These are phyloP conservation scores for Drosophila borborema DNA, from an alignment of 2,888 invertebrate species.

Conservation along the genomic window DNA sequence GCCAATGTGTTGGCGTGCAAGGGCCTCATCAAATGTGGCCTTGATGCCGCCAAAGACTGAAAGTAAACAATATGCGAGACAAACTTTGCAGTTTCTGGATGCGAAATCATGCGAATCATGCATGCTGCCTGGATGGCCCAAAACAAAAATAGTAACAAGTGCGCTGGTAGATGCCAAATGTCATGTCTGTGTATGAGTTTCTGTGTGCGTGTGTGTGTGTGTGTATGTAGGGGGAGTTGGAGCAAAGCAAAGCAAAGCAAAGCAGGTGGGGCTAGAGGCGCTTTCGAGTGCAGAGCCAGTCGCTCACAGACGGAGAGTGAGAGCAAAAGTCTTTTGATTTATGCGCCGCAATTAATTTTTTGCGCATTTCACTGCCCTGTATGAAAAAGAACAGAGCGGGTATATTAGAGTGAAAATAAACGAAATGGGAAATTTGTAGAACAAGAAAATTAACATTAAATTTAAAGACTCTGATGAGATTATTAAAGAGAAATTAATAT, in stretches of 20 bases:
- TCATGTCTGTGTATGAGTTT: constrained; percentile 9
- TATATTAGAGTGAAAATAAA: constrained; percentile 1
- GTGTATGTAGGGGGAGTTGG: constrained; percentile 8
- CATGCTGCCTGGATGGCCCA: constrained; percentile 22
- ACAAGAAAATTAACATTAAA: not conserved
- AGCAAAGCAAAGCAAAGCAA: not conserved
- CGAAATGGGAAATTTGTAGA: not conserved
- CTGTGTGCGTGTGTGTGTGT: constrained; percentile 1
- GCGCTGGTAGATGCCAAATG: constrained; percentile 22
- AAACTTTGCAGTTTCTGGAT: constrained; percentile 20
- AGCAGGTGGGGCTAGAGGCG: not conserved
- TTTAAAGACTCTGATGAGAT: not conserved
- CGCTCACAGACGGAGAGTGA: constrained; percentile 48
- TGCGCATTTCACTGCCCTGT: constrained; percentile 66
- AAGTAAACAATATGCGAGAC: constrained; percentile 37
- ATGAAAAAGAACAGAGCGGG: not conserved
- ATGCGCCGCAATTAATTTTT: constrained; percentile 82
- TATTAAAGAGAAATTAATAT: too few species aligned
- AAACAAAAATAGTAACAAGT: constrained; percentile 64
- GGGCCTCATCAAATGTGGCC: constrained; percentile 58
- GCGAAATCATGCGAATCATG: constrained; percentile 31
- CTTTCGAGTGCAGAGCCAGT: constrained; percentile 10
- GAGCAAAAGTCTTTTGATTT: constrained; percentile 80
- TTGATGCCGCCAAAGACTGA: constrained; percentile 46
- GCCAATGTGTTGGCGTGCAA: constrained; percentile 38